These are phyloP conservation scores for Halyomorpha halys DNA, from an alignment of 1,140 invertebrate species.

Conservation along the genomic window DNA sequence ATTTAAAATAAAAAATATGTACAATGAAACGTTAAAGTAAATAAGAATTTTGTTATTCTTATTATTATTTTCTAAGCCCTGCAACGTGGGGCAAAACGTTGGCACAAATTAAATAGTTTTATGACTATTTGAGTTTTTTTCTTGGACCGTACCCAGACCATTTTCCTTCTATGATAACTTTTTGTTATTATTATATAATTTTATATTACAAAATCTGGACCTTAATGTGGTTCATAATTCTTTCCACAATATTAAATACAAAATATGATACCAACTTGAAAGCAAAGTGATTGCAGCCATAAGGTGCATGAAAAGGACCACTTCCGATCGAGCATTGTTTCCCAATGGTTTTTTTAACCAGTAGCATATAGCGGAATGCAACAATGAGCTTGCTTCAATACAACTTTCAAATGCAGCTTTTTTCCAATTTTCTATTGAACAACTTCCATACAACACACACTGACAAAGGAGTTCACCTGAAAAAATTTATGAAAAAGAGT, in stretches of 20 bases:
- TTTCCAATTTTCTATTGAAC: slow-evolving; percentile 39
- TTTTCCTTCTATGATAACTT: no score
- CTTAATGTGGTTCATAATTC: no score
- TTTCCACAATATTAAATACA: not conserved
- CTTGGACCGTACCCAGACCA: no score
- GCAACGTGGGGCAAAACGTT: no score
- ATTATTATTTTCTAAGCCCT: no score
- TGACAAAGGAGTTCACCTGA: slow-evolving; percentile 50
- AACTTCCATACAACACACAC: slow-evolving; percentile 45
- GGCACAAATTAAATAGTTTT: no score
- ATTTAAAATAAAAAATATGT: no score
- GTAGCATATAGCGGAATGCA: slow-evolving; percentile 52
- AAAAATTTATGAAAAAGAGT: slow-evolving; percentile 30
- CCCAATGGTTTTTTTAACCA: slow-evolving; percentile 45
- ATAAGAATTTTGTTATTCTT: no score
- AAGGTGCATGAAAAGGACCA: slow-evolving; percentile 40
- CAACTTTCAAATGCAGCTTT: slow-evolving; percentile 40
- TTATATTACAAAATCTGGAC: no score
- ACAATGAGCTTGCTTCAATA: slow-evolving; percentile 46
- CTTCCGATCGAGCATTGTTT: slow-evolving; percentile 33
- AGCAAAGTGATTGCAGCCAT: slow-evolving; percentile 40
- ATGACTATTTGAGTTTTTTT: no score
- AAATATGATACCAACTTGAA: slow-evolving; percentile 32
- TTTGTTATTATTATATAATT: no score
- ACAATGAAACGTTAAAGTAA: no score